Evolutionary conservation across 1,140 invertebrate genomes (phyloP), one percentile per base, ranked within the genome.

Genomic region (Diorhabda carinulata): DNA sequence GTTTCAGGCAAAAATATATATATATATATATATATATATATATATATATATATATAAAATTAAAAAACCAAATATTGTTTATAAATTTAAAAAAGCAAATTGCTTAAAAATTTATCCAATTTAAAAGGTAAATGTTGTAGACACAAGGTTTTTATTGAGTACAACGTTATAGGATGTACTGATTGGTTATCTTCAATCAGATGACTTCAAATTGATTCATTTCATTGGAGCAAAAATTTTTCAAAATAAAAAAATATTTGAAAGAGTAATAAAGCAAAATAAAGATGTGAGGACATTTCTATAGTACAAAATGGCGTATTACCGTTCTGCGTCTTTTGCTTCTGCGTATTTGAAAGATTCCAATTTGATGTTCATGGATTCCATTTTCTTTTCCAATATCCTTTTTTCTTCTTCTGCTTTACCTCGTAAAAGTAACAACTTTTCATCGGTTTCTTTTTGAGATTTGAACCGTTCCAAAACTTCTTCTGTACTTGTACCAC

Each of bases 311-410:
- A 42, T 47, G 6, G 6, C 9, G n/a, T 10, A 44, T 58, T 81
- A 92, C 91, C 90, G 87, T 84, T 93, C 90, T 69, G 88, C 88
- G 72, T 92, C 90, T 78, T 91, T 91, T 3, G 88, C 88, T 74
- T 92, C 90, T 0, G 90, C 89, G 79, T 92, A 93, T 79, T 92
- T 93, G 57, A 87, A 88, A 44, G 86, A 86, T 74, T 93, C 91
- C 42, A 93, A 83, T 79, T 92, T 88, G 0, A 83, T 84, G 66
- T 85, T 84, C n/a, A 92, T 80, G 2, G 84, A 81, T 60, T 92
- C 88, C 64, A 89, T 86, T n/a, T 84, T 86, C 43, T 84, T 85
- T 79, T 93, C 91, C 57, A 93, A 76, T 43, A 81, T 78, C 57
- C 87, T 84, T 76, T 94, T 94, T 74, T 93, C 88, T 7, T 87